These are phyloP conservation scores for Limanda limanda DNA, from an alignment of 2,113 vertebrate genomes.

Conservation along the genomic window DNA sequence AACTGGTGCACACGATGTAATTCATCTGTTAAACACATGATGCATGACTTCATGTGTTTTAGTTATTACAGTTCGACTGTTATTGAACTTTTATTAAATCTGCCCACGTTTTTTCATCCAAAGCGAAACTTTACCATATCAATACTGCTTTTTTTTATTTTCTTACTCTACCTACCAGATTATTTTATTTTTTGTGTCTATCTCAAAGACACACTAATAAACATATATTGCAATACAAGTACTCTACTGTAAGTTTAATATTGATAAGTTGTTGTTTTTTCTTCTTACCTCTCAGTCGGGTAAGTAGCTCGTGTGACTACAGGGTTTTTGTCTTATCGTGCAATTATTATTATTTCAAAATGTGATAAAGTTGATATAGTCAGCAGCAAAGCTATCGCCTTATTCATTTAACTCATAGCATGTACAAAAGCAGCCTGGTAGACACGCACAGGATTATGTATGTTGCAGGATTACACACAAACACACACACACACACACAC, in stretches of 20 bases:
- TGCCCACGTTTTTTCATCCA: conserved; percentile 24
- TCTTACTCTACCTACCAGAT: conserved; percentile 12
- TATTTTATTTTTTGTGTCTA: conserved; percentile 17
- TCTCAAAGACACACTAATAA: conserved; percentile 43
- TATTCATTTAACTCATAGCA: background rate
- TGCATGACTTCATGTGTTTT: conserved; percentile 52
- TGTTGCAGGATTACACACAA: background rate
- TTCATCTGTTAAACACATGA: conserved; percentile 77
- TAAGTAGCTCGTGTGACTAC: conserved; percentile 44
- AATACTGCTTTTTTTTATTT: conserved; percentile 15
- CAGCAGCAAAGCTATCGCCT: background rate
- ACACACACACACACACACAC: conserved; percentile 4
- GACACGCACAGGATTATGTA: background rate
- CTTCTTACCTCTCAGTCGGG: conserved; percentile 8
- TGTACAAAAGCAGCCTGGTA: background rate
- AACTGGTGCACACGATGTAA: background rate
- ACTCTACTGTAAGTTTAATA: conserved; percentile 57
- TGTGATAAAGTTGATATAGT: conserved; percentile 23
- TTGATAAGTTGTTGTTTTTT: conserved; percentile 17
- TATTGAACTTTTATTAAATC: conserved; percentile 38
- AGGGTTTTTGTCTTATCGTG: conserved; percentile 58
- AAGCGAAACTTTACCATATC: conserved; percentile 39
- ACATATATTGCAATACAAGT: conserved; percentile 47
- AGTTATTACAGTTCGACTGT: conserved; percentile 42
- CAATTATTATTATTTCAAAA: conserved; percentile 30